phyloP scores from a whole-genome alignment of 2,797 vertebrate genomes.

The Miichthys miiuy region DNA sequence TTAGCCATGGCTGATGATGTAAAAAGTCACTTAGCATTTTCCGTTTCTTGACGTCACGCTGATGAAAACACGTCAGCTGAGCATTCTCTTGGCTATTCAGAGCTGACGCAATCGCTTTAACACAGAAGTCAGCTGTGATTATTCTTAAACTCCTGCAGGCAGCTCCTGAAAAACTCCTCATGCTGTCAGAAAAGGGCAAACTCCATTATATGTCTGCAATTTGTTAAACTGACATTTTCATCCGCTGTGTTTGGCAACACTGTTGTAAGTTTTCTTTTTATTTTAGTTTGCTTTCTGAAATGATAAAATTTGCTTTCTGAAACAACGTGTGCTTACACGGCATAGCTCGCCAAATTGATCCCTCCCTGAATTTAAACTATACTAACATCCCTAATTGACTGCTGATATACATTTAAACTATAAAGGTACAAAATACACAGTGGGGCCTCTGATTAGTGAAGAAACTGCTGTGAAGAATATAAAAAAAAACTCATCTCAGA shows the following conservation, averaged over 20 bases:
- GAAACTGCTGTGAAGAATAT: not conserved
- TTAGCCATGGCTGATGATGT: conserved; percentile 4
- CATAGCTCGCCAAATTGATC: not conserved
- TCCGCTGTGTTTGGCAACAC: not conserved
- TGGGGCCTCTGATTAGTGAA: not conserved
- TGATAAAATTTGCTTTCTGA: too few relatives aligned
- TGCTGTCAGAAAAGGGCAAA: not conserved
- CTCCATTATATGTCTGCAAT: not conserved
- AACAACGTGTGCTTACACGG: not conserved
- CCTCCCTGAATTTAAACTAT: not conserved
- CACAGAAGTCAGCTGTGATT: not conserved
- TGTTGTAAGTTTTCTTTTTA: not conserved
- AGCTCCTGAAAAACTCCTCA: not conserved
- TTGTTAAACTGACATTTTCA: conserved; percentile 6
- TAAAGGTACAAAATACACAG: not conserved
- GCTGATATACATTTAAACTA: not conserved
- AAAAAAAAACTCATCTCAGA: not conserved
- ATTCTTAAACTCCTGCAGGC: not conserved
- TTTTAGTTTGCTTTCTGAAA: not conserved
- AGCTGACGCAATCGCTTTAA: not conserved
- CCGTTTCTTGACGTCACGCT: not conserved
- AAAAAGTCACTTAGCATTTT: not conserved
- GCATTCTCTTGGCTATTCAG: not conserved
- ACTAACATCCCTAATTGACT: not conserved
- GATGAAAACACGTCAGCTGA: not conserved